Percentiles rank a stretch among this genome's conserved stretches.
These are phyloP conservation scores for Anticlea derivata DNA, from an alignment of 2,888 invertebrate species.

Conservation along the genomic window DNA sequence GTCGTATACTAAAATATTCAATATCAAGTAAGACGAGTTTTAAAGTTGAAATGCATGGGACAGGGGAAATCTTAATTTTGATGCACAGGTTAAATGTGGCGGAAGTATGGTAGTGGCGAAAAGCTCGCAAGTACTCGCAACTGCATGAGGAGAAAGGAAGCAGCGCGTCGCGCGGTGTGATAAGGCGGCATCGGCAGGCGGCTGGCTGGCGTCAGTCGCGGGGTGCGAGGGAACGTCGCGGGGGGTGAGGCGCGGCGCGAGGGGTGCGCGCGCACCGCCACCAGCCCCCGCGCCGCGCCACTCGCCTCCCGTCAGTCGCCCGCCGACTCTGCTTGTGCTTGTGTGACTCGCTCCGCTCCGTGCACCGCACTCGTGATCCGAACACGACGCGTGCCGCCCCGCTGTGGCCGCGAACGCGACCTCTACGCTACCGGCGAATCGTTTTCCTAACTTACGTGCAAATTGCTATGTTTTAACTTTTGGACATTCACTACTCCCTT, in stretches of 20 bases:
- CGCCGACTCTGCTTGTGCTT: slow-evolving; percentile 84
- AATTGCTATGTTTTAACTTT: slow-evolving; percentile 80
- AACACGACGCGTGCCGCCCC: slow-evolving; percentile 82
- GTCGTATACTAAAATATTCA: no score
- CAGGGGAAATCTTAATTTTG: no score
- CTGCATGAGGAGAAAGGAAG: slow-evolving; percentile 83
- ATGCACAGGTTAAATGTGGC: no score
- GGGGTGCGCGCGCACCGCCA: slow-evolving; percentile 77
- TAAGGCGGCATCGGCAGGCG: slow-evolving; percentile 79
- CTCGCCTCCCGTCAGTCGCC: slow-evolving; percentile 82
- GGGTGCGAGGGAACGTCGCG: slow-evolving; percentile 50
- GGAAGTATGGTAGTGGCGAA: slow-evolving; percentile 82
- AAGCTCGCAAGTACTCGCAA: slow-evolving; percentile 82
- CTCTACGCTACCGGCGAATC: slow-evolving; percentile 84
- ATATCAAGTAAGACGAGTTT: background rate
- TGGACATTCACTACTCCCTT: slow-evolving; percentile 75
- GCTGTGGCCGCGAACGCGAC: slow-evolving; percentile 85
- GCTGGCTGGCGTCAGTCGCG: slow-evolving; percentile 71
- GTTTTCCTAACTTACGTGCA: slow-evolving; percentile 79
- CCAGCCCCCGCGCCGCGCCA: slow-evolving; percentile 75
- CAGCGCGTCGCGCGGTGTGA: slow-evolving; percentile 77
- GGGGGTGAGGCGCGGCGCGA: slow-evolving; percentile 48
- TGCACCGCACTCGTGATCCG: slow-evolving; percentile 82
- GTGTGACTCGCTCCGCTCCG: slow-evolving; percentile 84
- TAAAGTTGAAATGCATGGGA: background rate